Evolutionary conservation across 2,888 invertebrate genomes (phyloP).

Genomic region (Helicoverpa assulta): DNA sequence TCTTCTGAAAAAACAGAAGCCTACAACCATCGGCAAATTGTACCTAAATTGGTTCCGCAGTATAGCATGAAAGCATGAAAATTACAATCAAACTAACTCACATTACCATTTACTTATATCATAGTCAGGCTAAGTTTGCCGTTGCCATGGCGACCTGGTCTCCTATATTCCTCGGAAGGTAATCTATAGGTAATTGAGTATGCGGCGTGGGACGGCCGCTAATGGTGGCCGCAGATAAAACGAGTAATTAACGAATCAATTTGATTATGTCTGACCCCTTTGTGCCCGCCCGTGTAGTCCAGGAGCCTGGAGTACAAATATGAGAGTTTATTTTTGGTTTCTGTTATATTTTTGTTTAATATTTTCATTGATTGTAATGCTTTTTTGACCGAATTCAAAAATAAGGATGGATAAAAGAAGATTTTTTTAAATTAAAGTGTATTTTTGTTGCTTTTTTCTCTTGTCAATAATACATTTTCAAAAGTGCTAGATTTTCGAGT

Average conservation of each 20-base stretch:
- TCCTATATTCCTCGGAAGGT: conserved; percentile 19
- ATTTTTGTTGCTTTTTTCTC: no score
- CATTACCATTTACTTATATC: background rate
- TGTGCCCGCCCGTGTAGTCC: conserved; percentile 66
- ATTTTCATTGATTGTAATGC: background rate
- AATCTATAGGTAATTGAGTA: conserved; percentile 65
- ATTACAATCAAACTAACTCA: no score
- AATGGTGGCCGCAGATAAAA: conserved; percentile 80
- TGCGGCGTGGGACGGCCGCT: conserved; percentile 75
- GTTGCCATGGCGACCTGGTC: conserved; percentile 37
- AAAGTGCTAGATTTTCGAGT: no score
- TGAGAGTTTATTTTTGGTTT: background rate
- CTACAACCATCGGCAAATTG: background rate
- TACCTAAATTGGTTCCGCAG: background rate
- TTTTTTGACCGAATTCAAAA: background rate
- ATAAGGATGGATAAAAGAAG: no score
- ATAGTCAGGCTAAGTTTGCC: conserved; percentile 4
- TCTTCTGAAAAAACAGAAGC: no score
- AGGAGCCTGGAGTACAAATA: conserved; percentile 24
- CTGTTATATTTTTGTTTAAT: background rate
- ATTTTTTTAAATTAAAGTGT: no score
- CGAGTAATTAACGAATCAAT: conserved; percentile 86
- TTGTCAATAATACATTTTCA: no score
- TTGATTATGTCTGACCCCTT: conserved; percentile 80
- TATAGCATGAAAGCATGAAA: background rate